Conservation (phyloP, 2,888 invertebrate genomes). For the Bembecia ichneumoniformis region DNA sequence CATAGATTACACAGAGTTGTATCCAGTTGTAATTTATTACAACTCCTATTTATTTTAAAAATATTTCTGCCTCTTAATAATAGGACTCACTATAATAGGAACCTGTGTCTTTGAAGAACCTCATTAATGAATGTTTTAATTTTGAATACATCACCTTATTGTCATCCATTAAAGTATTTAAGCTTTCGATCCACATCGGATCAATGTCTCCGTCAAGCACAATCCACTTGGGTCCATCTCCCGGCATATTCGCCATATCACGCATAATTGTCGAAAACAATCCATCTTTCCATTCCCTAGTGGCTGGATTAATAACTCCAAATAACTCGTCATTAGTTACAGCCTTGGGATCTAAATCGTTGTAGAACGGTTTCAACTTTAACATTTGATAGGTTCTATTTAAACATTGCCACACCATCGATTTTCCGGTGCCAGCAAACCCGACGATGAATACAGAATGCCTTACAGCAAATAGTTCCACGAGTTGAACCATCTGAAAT, state of each 20-base stretch:
- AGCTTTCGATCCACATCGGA: constrained; percentile 98
- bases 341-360: constrained; percentile 96
- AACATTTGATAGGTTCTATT: constrained; percentile 85
- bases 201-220: constrained; percentile 96
- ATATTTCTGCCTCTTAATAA: background rate
- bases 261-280: constrained; percentile 93
- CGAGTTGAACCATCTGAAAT: constrained; percentile 86
- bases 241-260: constrained; percentile 90
- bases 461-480: constrained; percentile 92
- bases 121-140: too few species aligned
- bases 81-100: too few species aligned
- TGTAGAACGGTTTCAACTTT: constrained; percentile 85
- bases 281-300: constrained; percentile 94
- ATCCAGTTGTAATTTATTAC: background rate
- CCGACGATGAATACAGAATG: constrained; percentile 94
- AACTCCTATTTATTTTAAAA: background rate
- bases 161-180: constrained; percentile 97
- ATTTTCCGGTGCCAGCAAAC: constrained; percentile 92
- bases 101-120: too few species aligned
- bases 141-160: constrained; percentile 78
- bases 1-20: too few species aligned
- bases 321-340: constrained; percentile 96
- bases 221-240: constrained; percentile 93
- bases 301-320: constrained; percentile 93
- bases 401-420: constrained; percentile 93